These are phyloP conservation scores for Strigamia maritima DNA, from an alignment of 2,888 invertebrate species.

Conservation along the genomic window DNA sequence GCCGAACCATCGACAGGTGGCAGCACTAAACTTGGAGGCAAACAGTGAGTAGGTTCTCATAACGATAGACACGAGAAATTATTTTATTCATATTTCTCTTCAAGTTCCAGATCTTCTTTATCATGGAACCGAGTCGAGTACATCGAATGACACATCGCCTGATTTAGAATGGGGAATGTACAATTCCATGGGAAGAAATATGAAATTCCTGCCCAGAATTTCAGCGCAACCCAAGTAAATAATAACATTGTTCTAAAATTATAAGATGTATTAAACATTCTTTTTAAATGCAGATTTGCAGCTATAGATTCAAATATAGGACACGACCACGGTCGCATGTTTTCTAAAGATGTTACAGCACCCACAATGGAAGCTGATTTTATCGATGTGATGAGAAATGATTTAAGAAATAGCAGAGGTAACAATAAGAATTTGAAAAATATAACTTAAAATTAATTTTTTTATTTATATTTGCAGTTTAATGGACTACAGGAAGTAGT, in stretches of 20 bases:
- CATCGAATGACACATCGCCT: conserved; percentile 39
- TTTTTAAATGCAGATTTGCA: neutral
- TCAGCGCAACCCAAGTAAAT: neutral
- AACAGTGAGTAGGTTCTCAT: neutral
- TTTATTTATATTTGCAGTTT: neutral
- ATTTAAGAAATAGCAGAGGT: neutral
- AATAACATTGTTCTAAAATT: no score
- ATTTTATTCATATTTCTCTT: conserved; percentile 16
- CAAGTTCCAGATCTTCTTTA: conserved; percentile 41
- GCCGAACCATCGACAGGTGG: neutral
- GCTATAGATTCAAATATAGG: neutral
- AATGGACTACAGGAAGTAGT: neutral
- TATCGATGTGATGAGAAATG: neutral
- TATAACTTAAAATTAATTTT: neutral
- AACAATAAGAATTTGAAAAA: no score
- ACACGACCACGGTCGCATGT: neutral
- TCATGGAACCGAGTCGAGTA: conserved; percentile 41
- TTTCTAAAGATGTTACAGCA: neutral
- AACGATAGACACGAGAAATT: neutral
- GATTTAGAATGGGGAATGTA: conserved; percentile 39
- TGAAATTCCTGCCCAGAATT: neutral
- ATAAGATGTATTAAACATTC: no score
- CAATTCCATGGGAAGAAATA: neutral
- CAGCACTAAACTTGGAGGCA: neutral
- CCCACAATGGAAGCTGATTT: neutral